Percentiles rank a stretch among this genome's conserved stretches.
These are phyloP conservation scores for Acanthaster planci DNA, from an alignment of 35 echinoderm and acorn worm genomes.

Conservation along the genomic window DNA sequence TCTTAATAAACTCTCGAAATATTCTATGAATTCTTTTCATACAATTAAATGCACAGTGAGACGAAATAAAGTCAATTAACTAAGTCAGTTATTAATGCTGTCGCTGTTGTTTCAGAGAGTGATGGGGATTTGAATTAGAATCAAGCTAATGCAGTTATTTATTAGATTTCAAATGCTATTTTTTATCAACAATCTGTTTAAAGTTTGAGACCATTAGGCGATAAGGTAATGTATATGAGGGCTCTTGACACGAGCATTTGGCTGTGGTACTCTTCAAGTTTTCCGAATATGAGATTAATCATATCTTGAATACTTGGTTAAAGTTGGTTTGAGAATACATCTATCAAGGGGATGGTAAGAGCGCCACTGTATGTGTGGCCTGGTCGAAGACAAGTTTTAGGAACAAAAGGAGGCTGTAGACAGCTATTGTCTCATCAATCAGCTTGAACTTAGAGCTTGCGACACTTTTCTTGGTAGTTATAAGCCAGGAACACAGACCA, in stretches of 20 bases:
- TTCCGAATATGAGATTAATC: slow-evolving; percentile 52
- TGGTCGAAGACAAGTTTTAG: slow-evolving; percentile 81
- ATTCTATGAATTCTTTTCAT: too few species aligned
- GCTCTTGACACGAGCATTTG: slow-evolving; percentile 65
- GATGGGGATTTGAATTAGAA: too few species aligned
- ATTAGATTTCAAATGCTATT: too few species aligned
- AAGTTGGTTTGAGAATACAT: slow-evolving; percentile 26
- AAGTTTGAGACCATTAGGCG: slow-evolving; percentile 59
- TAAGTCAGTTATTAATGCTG: too few species aligned
- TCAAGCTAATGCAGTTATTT: too few species aligned
- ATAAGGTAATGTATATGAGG: slow-evolving; percentile 65
- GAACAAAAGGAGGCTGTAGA: slow-evolving; percentile 72
- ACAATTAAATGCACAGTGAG: too few species aligned
- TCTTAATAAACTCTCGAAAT: too few species aligned
- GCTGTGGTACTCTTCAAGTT: slow-evolving; percentile 72
- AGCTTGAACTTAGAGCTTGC: slow-evolving; percentile 45
- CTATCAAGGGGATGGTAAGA: slow-evolving; percentile 56
- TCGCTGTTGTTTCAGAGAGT: too few species aligned
- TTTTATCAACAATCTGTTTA: too few species aligned
- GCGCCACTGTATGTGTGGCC: slow-evolving; percentile 62
- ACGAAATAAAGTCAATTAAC: too few species aligned
- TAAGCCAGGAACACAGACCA: too few species aligned
- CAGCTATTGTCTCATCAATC: slow-evolving; percentile 32
- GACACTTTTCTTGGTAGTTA: slow-evolving; percentile 22
- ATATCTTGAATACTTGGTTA: slow-evolving; percentile 58